Percentiles rank a stretch among this genome's conserved stretches.
These are phyloP conservation scores for Aspidiotus destructor DNA, from an alignment of 2,888 invertebrate genomes.

Conservation along the genomic window DNA sequence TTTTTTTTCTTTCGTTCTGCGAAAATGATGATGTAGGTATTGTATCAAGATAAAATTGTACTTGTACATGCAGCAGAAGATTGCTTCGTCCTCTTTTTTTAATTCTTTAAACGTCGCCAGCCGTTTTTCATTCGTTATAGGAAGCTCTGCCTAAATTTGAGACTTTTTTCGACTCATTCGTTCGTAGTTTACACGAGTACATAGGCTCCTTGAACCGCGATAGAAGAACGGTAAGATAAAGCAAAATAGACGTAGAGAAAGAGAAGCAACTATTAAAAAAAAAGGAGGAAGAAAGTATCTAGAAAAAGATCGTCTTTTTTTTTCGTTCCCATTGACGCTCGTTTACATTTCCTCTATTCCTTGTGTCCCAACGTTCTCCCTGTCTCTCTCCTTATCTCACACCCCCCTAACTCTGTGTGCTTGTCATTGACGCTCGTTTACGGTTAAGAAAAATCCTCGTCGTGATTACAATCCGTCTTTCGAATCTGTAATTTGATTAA, in stretches of 20 bases:
- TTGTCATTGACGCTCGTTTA: constrained; percentile 4
- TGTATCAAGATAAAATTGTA: too few species aligned
- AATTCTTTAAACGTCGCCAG: constrained; percentile 18
- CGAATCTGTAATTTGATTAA: constrained; percentile 24
- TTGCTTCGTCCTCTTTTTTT: neutral
- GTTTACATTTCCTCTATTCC: constrained; percentile 12
- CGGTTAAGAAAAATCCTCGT: neutral
- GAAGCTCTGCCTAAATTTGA: too few species aligned
- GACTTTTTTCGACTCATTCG: too few species aligned
- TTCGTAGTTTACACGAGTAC: too few species aligned
- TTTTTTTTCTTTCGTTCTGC: neutral
- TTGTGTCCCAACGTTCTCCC: neutral
- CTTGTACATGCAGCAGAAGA: neutral
- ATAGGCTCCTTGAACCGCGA: too few species aligned
- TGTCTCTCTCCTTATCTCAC: neutral
- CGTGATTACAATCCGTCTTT: constrained; percentile 25
- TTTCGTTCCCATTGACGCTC: constrained; percentile 21
- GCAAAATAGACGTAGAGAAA: neutral
- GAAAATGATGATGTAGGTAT: too few species aligned
- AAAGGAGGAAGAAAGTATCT: constrained; percentile 2
- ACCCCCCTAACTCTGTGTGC: neutral
- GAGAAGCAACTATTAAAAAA: neutral
- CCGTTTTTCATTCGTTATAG: neutral
- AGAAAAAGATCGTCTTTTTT: constrained; percentile 1
- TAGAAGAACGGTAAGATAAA: too few species aligned